Conservation (phyloP, 2,888 invertebrate species). For the Amblyjoppa fuscipennis region DNA sequence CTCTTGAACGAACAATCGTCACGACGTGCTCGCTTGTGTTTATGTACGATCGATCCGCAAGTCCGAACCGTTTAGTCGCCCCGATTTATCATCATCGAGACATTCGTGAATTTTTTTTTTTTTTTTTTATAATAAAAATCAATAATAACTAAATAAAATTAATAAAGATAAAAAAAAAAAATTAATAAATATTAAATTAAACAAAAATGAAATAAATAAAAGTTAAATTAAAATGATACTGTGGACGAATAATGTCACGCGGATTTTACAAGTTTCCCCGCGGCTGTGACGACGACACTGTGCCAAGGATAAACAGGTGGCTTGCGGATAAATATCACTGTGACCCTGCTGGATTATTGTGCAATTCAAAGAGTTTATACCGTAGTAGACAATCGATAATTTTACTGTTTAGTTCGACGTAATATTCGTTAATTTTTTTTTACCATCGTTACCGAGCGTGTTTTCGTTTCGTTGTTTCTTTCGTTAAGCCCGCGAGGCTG, state of each 20-base stretch:
- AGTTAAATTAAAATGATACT: neutral
- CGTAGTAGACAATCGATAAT: neutral
- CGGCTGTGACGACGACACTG: constrained; percentile 14
- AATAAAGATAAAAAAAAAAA: too few relatives aligned
- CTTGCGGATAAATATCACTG: neutral
- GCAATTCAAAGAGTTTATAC: neutral
- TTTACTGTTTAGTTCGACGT: neutral
- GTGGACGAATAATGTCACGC: constrained; percentile 1
- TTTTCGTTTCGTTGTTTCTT: neutral
- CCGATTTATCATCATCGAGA: neutral
- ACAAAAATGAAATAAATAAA: neutral
- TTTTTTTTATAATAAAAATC: neutral
- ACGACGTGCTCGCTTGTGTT: neutral
- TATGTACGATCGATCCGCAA: neutral
- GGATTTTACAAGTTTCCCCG: constrained; percentile 14
- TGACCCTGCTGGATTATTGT: constrained; percentile 18
- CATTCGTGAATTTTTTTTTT: neutral
- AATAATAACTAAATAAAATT: neutral
- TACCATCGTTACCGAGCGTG: neutral
- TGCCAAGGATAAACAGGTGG: constrained; percentile 27
- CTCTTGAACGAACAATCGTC: neutral
- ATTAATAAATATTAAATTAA: too few relatives aligned
- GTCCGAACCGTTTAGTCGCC: neutral
- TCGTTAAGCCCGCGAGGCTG: neutral
- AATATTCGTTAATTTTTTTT: neutral